phyloP scores from a whole-genome alignment of 2,888 invertebrate genomes.

The Mesoligia furuncula region DNA sequence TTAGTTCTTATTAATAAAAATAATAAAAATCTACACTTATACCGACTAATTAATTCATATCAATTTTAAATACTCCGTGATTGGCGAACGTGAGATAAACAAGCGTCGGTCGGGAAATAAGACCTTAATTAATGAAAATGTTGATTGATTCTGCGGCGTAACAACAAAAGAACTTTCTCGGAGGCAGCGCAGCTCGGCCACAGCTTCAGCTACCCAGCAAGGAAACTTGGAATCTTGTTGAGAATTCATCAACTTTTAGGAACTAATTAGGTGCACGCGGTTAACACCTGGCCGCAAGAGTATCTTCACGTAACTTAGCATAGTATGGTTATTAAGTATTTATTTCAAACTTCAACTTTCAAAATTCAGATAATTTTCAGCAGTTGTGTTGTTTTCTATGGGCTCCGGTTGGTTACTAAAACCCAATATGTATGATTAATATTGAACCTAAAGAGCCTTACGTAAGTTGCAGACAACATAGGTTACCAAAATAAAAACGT shows the following conservation, averaged over 20 bases:
- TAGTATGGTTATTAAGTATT: constrained; percentile 10
- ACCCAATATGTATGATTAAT: not conserved
- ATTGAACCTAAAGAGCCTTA: not conserved
- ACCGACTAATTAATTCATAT: not conserved
- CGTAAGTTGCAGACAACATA: not conserved
- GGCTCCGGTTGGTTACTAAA: not conserved
- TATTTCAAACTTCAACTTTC: constrained; percentile 14
- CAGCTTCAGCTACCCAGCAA: not conserved
- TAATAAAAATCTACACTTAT: not conserved
- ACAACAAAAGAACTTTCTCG: constrained; percentile 58
- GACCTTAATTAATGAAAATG: constrained; percentile 56
- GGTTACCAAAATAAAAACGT: no score
- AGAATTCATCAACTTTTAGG: constrained; percentile 59
- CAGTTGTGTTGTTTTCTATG: not conserved
- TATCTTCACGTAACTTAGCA: constrained; percentile 14
- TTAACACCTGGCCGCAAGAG: constrained; percentile 43
- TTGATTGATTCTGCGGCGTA: constrained; percentile 60
- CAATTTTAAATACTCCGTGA: not conserved
- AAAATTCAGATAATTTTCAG: not conserved
- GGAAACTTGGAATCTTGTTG: constrained; percentile 50
- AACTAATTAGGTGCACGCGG: constrained; percentile 46
- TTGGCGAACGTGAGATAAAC: constrained; percentile 24
- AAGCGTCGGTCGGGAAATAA: constrained; percentile 29
- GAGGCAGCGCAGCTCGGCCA: constrained; percentile 19
- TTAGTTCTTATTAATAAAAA: no score